Evolutionary conservation across 2,888 invertebrate species (phyloP).

Genomic region (Dorcus hopei): DNA sequence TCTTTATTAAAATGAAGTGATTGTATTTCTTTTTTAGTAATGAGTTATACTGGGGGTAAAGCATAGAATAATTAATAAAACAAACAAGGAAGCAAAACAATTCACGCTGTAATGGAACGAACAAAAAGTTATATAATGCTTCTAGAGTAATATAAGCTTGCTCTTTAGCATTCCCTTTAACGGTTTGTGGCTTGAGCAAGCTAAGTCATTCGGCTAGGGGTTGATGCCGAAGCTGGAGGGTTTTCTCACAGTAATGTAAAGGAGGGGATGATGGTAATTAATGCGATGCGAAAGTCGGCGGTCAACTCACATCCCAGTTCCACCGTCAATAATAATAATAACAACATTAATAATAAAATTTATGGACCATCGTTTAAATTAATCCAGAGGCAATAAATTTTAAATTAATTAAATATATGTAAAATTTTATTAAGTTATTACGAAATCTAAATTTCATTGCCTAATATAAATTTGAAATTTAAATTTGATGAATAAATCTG

Average conservation of each 20-base stretch:
- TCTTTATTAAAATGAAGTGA: too few species aligned
- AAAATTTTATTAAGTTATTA: too few species aligned
- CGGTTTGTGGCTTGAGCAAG: slow-evolving; percentile 31
- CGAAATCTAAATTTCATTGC: too few species aligned
- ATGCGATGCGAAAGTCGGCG: slow-evolving; percentile 31
- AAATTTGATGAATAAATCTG: too few species aligned
- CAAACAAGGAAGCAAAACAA: slow-evolving; percentile 25
- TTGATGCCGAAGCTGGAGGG: slow-evolving; percentile 16
- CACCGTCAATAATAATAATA: too few species aligned
- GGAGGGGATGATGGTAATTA: slow-evolving; percentile 30
- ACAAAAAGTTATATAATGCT: slow-evolving; percentile 29
- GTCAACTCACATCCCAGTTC: slow-evolving; percentile 27
- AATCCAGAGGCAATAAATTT: too few species aligned
- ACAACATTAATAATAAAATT: too few species aligned
- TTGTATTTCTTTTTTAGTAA: too few species aligned
- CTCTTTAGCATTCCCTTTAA: slow-evolving; percentile 36
- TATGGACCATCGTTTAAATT: too few species aligned
- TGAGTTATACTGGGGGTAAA: background rate
- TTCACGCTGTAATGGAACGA: slow-evolving; percentile 20
- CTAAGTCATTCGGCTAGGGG: slow-evolving; percentile 33
- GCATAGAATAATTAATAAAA: slow-evolving; percentile 27
- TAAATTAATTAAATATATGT: too few species aligned
- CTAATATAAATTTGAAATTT: too few species aligned
- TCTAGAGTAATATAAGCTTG: slow-evolving; percentile 28
- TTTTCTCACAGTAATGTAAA: slow-evolving; percentile 1